A percentile compares a stretch with the other conserved stretches of the same genome.
Conservation (phyloP, 2,797 vertebrate genomes). For the Hybognathus amarus region DNA sequence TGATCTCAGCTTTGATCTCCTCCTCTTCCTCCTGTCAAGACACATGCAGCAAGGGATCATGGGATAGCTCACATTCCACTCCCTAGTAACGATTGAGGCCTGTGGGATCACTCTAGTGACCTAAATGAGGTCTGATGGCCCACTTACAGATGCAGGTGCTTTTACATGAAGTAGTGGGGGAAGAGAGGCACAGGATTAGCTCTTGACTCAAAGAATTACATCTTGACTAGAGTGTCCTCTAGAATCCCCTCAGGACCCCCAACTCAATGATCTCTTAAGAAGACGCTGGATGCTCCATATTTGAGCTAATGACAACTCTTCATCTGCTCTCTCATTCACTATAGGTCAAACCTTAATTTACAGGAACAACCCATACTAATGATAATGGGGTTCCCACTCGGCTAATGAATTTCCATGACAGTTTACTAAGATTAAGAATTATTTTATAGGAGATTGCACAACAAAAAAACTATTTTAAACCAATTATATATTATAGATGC, state of each 20-base stretch:
- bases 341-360: not conserved
- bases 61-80: not conserved
- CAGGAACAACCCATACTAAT: slow-evolving; percentile 4
- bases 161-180: slow-evolving; percentile 28
- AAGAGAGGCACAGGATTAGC: slow-evolving; percentile 28
- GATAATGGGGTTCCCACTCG: not conserved
- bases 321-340: not conserved
- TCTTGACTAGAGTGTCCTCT: slow-evolving; percentile 25
- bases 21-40: slow-evolving; percentile 50
- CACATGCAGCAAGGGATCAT: slow-evolving; percentile 4
- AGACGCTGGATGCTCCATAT: slow-evolving; percentile 10
- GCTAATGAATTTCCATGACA: not conserved
- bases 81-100: not conserved
- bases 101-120: slow-evolving; percentile 12
- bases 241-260: not conserved
- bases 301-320: slow-evolving; percentile 36
- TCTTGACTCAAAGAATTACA: slow-evolving; percentile 26
- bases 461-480: not conserved
- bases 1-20: slow-evolving; percentile 94
- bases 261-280: slow-evolving; percentile 23
- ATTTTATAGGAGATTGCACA: not conserved
- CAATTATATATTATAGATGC: not conserved
- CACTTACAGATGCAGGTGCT: slow-evolving; percentile 34
- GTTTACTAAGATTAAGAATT: not conserved
- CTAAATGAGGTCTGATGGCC: slow-evolving; percentile 30